Evolutionary conservation across 2,797 vertebrate species (phyloP), one percentile per base, ranked within the genome.

Genomic region (Eremophila alpestris): DNA sequence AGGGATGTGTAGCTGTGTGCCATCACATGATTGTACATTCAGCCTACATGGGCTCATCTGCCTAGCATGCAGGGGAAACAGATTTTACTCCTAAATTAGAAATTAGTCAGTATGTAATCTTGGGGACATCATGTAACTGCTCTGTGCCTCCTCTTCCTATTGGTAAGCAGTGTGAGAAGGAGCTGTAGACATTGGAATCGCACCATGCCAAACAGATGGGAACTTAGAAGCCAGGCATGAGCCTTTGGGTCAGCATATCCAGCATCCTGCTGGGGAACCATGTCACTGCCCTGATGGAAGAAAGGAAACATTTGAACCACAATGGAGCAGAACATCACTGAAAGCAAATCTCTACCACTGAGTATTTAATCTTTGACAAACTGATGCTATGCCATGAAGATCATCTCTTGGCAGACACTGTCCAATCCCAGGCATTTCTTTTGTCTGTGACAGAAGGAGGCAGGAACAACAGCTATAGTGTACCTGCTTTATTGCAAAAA

Each of bases 221-320:
- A 82, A 41, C 70, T 90, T 34, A 49, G 88, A 81, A 91, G 20
- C 32, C 46, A 77, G 74, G 49, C 87, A 38, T 21, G 88, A 63
- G 86, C 55, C 80, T 74, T 64, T 65, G 83, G 60, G 85, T 88
- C 80, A 82, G 51, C 19, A 24, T 70, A 54, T 83, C 74, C 81
- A 75, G 11, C 46, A 55, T 75, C 83, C 94, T 0, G 1, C 94
- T 90, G 93, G 52, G 77, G 38, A 96, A 58, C 23, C 55, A 82
- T 26, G 8, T 96, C 94, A 96, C 46, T 73, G 58, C 64, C 83
- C 70, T 88, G 77, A 90, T 78, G 88, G 73, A 89, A 69, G 80
- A 75, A 86, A 73, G 74, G 67, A 63, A 91, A 40, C 20, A 23
- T 87, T 76, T 69, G 59, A 79, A 79, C 63, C 2, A 4, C 2